A percentile compares a stretch with the other conserved stretches of the same genome.
phyloP scores from a whole-genome alignment of 2,888 invertebrate species.

The Trachelus iudaicus region DNA sequence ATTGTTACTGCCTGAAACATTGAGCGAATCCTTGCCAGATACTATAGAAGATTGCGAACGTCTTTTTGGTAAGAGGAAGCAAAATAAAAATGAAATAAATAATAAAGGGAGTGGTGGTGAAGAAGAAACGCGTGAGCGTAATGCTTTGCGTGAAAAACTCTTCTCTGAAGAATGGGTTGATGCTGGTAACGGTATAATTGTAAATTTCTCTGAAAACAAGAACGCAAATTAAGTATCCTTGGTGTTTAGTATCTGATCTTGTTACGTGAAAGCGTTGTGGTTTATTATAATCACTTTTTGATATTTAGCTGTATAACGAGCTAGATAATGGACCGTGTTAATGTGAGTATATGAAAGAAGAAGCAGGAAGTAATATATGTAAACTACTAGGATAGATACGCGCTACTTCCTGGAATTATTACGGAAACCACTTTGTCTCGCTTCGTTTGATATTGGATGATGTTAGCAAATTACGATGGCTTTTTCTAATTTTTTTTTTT shows the following conservation, averaged over 20 bases:
- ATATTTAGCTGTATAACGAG: not conserved
- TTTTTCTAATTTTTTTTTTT: not conserved
- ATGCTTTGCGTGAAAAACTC: conserved; percentile 51
- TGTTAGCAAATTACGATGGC: not conserved
- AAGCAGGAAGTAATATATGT: not conserved
- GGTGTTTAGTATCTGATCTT: not conserved
- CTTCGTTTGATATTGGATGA: not conserved
- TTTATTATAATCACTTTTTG: not conserved
- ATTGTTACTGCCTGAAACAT: conserved; percentile 50
- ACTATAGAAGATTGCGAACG: conserved; percentile 37
- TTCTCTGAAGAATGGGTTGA: conserved; percentile 60
- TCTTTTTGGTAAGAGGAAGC: conserved; percentile 16
- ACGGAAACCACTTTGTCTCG: not conserved
- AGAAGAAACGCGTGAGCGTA: conserved; percentile 34
- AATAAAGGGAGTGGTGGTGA: conserved; percentile 5
- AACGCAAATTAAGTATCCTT: conserved; percentile 21
- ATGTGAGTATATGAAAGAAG: not conserved
- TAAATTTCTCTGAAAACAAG: conserved; percentile 53
- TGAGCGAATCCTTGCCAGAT: conserved; percentile 44
- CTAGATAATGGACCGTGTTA: not conserved
- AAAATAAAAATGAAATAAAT: conserved; percentile 20
- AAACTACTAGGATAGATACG: not conserved
- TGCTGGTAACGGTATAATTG: conserved; percentile 58
- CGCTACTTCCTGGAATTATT: not conserved
- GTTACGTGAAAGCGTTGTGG: not conserved